Evolutionary conservation across 2,113 vertebrate genomes (phyloP), one percentile per base, ranked within the genome.

Genomic region (Megaptera novaeangliae): DNA sequence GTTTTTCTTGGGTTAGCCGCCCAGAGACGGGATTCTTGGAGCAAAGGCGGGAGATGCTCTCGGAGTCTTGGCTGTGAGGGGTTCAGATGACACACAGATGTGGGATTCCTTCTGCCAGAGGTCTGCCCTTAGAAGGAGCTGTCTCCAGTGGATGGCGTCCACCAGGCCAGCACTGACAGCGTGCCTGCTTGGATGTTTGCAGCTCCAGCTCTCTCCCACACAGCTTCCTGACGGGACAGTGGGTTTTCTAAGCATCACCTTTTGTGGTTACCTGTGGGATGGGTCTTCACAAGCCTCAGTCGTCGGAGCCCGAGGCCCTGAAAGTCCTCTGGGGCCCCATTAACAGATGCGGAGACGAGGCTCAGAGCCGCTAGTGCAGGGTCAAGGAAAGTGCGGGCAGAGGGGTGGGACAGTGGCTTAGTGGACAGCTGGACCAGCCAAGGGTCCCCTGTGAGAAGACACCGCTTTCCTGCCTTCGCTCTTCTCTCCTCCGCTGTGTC

Each of bases 151-250:
- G 91, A 57, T 18, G 39, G 61, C n/a, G 2, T 12, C 88, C 8
- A 6, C 2, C 1, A 2, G 6, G 29, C 2, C 8, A 29, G 85
- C 18, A 1, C n/a, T 5, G 34, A 1, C 49, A 8, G 1, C 4
- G 3, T 4, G 44, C 46, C 78, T 64, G 94, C 64, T 44, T 34
- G 52, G 71, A 11, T 3, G n/a, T 4, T 2, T 1, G 25, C 23
- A 11, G 18, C 23, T 8, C 21, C 0, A 1, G 1, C 20, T 21
- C 12, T 13, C 18, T 17, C 27, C 1, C 2, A 1, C 25, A 14
- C 13, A 14, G 39, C 44, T n/a, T 25, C 66, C 59, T 27, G 36
- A 6, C 0, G 4, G 71, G 39, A 0, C 8, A 0, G 8, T 39
- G 68, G 34, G 13, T 44, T 23, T 66, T 44, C 61, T 23, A 8